Evolutionary conservation across 2,113 vertebrate species (phyloP).

Genomic region (Saccopteryx leptura): DNA sequence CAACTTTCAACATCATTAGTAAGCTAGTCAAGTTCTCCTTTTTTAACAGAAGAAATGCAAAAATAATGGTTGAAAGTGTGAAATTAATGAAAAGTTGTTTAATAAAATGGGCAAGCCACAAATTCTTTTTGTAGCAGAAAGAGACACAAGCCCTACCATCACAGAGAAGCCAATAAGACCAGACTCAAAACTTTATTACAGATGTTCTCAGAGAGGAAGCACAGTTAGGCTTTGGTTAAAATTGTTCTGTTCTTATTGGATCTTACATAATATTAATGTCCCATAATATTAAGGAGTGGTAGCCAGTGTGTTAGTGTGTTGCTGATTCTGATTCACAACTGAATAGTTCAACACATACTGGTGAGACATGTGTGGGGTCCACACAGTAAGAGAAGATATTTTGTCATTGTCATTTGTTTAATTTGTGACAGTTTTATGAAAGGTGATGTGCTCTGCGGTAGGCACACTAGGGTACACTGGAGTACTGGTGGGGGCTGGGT

Average conservation of each 20-base stretch:
- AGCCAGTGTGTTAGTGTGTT: too few relatives aligned
- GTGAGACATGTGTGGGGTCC: too few relatives aligned
- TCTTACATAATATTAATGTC: too few relatives aligned
- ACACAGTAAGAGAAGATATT: neutral
- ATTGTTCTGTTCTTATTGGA: neutral
- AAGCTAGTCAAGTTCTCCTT: neutral
- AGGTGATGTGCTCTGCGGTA: neutral
- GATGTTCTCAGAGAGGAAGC: neutral
- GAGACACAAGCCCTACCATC: neutral
- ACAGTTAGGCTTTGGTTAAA: neutral
- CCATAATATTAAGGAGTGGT: neutral
- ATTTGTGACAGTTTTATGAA: neutral
- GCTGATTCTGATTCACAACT: neutral
- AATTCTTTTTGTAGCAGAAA: neutral
- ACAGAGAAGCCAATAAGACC: neutral
- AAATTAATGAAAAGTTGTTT: neutral
- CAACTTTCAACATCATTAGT: neutral
- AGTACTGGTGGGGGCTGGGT: rapidly evolving
- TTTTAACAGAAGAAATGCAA: neutral
- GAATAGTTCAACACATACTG: neutral
- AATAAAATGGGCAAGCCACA: neutral
- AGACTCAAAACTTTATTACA: neutral
- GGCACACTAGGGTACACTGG: neutral
- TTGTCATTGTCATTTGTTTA: neutral
- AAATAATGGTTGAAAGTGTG: neutral